Base-by-base conservation (phyloP, 1,140 invertebrate genomes). In the Calephelis nemesis region DNA sequence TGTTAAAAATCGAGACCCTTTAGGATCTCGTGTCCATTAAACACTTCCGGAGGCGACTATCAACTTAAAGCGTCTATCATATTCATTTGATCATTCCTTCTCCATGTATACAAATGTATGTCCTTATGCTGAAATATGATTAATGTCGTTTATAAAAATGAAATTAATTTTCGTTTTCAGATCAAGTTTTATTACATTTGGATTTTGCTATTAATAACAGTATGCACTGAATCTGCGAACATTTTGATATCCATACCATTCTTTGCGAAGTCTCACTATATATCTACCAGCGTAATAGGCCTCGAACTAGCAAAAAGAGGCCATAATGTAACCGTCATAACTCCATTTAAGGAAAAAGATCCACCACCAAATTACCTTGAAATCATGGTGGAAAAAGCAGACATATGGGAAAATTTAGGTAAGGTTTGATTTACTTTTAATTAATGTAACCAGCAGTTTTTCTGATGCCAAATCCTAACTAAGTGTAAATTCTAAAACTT, bases 291-390 rank as follows among this genome's bases (percentile, higher is more conserved):
- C n/a, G 76, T 79, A 4, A 70, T 91, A n/a, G 78, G 80, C 3
- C 66, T 81, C 12, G 83, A 82, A 62, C 68, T 93, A 48, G 86
- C 84, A 0, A 67, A 69, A 1, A 82, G 80, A 69, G 92, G 91
- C 4, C 92, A 93, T 64, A 75, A 92, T 60, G 76, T 92, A 0
- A 92, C 87, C 1, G 73, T 89, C 7, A 81, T 92, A 7, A 87
- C 76, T 6, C 50, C 77, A 5, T 69, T 63, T 40, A 68, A 62
- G 40, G 69, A 74, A 62, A 40, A 47, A 3, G 47, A 74, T 30
- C 63, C 60, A 50, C 72, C 75, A n/a, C n/a, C 48, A 7, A 76
- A 60, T 42, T 77, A 75, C 62, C 48, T 70, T 54, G 67, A 79
- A 65, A 49, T 79, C 5, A 66, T 71, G 48, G 42, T 72, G 11